Evolutionary conservation across 2,888 invertebrate species (phyloP).

Genomic region (Drosophila quinaria): DNA sequence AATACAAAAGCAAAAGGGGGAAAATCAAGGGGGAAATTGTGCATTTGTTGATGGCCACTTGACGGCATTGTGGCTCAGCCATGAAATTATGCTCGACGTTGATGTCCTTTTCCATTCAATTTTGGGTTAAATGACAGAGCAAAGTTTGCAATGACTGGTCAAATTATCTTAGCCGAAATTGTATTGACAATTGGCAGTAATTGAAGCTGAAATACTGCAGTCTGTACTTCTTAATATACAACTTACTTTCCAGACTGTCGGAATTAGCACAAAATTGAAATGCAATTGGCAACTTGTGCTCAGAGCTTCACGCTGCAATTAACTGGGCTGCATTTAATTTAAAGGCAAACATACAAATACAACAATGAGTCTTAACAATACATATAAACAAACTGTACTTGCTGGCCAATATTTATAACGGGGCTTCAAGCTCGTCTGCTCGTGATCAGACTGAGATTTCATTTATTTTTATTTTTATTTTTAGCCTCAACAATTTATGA

Average conservation of each 20-base stretch:
- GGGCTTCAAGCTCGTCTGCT: constrained; percentile 4
- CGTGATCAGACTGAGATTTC: not conserved
- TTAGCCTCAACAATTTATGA: not conserved
- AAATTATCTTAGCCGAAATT: constrained; percentile 61
- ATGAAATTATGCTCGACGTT: constrained; percentile 61
- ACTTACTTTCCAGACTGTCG: constrained; percentile 4
- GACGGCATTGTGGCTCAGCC: constrained; percentile 29
- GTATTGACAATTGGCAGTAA: constrained; percentile 11
- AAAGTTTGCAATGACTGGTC: constrained; percentile 43
- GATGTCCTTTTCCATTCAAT: constrained; percentile 28
- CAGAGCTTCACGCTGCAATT: constrained; percentile 67
- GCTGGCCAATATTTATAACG: constrained; percentile 12
- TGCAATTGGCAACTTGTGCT: constrained; percentile 25
- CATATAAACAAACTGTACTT: constrained; percentile 2
- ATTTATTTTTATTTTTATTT: not conserved
- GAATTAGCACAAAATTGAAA: constrained; percentile 44
- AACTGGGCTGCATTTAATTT: constrained; percentile 41
- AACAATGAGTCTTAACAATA: not conserved
- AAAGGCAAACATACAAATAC: not conserved
- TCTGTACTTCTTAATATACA: constrained; percentile 1
- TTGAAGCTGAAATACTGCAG: constrained; percentile 17
- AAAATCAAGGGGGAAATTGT: constrained; percentile 35
- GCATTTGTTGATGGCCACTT: constrained; percentile 31
- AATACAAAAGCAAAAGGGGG: constrained; percentile 40
- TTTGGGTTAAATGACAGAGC: constrained; percentile 32